A percentile compares a stretch with the other conserved stretches of the same genome.
phyloP scores from a whole-genome alignment of 2,113 vertebrate species.

The Calonectris borealis region DNA sequence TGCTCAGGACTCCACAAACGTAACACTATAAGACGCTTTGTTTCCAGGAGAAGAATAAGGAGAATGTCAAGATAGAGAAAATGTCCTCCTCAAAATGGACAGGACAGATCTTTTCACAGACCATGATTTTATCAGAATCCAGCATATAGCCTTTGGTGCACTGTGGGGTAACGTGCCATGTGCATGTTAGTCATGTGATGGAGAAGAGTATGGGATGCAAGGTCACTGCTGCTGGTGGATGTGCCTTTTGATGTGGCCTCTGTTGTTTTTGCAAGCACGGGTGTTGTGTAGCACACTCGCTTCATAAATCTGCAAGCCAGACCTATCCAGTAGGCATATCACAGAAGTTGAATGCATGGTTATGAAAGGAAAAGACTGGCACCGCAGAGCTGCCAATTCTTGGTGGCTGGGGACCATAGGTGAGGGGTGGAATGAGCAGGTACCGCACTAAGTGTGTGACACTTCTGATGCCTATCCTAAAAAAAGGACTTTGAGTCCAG shows the following conservation, averaged over 20 bases:
- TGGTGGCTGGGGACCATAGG: background rate
- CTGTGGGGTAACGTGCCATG: background rate
- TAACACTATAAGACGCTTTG: background rate
- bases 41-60: background rate
- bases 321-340: background rate
- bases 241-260: background rate
- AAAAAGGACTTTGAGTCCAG: background rate
- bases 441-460: background rate
- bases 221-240: background rate
- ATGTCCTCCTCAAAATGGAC: background rate
- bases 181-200: background rate
- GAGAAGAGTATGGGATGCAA: background rate
- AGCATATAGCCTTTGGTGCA: background rate
- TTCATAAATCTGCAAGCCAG: background rate
- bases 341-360: background rate
- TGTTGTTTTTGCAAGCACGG: background rate
- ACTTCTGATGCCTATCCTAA: background rate
- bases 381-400: background rate
- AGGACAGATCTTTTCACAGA: background rate
- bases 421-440: background rate
- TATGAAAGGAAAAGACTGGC: background rate
- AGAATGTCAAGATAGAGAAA: background rate
- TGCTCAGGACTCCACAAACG: background rate
- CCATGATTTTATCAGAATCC: background rate
- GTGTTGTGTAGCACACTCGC: background rate